Evolutionary conservation across 92 coral and sea anemone species (phyloP).

Genomic region (Bergia sp.): DNA sequence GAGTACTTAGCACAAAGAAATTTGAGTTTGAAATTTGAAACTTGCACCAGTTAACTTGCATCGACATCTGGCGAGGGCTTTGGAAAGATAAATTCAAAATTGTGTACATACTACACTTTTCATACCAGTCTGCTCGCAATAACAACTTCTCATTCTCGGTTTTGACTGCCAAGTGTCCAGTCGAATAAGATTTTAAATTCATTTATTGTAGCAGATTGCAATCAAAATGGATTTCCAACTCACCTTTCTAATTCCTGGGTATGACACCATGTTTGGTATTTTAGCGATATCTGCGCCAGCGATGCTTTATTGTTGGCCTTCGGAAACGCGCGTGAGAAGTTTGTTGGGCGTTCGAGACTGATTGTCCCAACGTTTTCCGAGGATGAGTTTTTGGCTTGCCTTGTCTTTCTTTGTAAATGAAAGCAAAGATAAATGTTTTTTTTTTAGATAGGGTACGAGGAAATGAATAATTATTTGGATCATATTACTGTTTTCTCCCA

Average conservation of each 20-base stretch:
- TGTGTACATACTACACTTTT: neutral
- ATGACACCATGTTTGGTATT: conserved; percentile 20
- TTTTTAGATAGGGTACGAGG: conserved; percentile 14
- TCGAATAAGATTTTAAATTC: neutral
- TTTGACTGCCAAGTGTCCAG: conserved; percentile 8
- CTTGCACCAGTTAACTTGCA: neutral
- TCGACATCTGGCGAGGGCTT: neutral
- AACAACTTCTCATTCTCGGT: conserved; percentile 22
- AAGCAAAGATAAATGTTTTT: neutral
- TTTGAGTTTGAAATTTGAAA: conserved; percentile 2
- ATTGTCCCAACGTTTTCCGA: conserved; percentile 14
- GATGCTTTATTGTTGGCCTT: conserved; percentile 24
- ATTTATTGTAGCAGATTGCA: conserved; percentile 24
- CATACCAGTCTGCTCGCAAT: conserved; percentile 19
- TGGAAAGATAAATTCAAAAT: neutral
- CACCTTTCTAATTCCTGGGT: conserved; percentile 28
- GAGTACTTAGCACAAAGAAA: conserved; percentile 22
- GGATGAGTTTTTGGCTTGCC: conserved; percentile 36
- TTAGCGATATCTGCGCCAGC: conserved; percentile 17
- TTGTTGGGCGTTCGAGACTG: conserved; percentile 33
- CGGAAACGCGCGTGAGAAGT: conserved; percentile 29
- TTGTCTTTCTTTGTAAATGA: conserved; percentile 9
- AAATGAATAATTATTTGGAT: conserved; percentile 10
- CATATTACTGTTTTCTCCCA: conserved; percentile 24
- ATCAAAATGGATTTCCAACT: conserved; percentile 23